These are phyloP conservation scores for Microplitis deprimator DNA, from an alignment of 2,888 invertebrate genomes.

Conservation along the genomic window DNA sequence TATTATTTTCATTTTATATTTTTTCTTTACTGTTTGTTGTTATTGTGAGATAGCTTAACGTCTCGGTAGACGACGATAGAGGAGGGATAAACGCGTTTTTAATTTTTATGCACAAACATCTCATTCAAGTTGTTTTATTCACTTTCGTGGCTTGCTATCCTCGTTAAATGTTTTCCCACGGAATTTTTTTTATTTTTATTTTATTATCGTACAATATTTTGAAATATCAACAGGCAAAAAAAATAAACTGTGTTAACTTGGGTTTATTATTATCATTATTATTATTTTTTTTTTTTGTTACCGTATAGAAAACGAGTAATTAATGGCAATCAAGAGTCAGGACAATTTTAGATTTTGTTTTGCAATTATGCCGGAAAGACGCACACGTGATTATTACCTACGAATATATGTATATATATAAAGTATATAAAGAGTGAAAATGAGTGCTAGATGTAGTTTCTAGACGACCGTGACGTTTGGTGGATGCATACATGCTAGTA, in stretches of 20 bases:
- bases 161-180: constrained; percentile 39
- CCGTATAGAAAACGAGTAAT: background rate
- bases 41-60: constrained; percentile 33
- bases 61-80: background rate
- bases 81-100: constrained; percentile 43
- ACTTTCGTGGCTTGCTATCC: constrained; percentile 5
- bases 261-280: background rate
- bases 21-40: constrained; percentile 24
- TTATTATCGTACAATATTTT: background rate
- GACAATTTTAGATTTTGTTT: constrained; percentile 18
- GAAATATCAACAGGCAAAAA: background rate
- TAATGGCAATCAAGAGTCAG: constrained; percentile 11
- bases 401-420: constrained; percentile 10
- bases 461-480: constrained; percentile 37
- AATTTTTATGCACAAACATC: constrained; percentile 44
- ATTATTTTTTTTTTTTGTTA: background rate
- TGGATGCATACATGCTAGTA: constrained; percentile 48
- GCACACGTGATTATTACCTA: constrained; percentile 42
- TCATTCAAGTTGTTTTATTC: constrained; percentile 30
- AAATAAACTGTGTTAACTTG: background rate
- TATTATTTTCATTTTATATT: constrained; percentile 15
- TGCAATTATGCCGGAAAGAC: constrained; percentile 31
- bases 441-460: too few relatives aligned
- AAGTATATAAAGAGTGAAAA: constrained; percentile 15
- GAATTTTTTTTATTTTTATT: constrained; percentile 15